phyloP scores from a whole-genome alignment of 1,140 invertebrate species.

The Propsilocerus akamusi region DNA sequence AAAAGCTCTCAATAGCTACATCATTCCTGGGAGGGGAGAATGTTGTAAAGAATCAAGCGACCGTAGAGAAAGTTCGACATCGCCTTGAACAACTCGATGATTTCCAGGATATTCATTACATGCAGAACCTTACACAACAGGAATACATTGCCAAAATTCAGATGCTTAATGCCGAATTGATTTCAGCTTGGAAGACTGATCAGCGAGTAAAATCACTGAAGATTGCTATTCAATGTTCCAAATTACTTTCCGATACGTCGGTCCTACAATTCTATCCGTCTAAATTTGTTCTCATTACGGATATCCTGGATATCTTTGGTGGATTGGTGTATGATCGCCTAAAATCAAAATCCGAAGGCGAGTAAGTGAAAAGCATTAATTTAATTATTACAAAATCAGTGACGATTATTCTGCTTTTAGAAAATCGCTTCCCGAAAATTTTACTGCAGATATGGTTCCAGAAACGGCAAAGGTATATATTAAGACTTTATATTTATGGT shows the following conservation, averaged over 20 bases:
- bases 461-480: constrained; percentile 82
- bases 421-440: constrained; percentile 39
- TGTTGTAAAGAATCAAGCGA: constrained; percentile 55
- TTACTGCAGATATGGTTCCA: constrained; percentile 56
- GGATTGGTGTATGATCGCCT: constrained; percentile 78
- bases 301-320: constrained; percentile 91
- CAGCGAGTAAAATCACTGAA: constrained; percentile 90
- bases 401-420: constrained; percentile 7
- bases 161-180: constrained; percentile 75
- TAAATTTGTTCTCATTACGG: constrained; percentile 91
- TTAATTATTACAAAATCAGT: no score
- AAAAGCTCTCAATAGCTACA: constrained; percentile 75
- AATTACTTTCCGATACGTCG: constrained; percentile 71
- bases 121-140: constrained; percentile 77
- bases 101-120: constrained; percentile 80
- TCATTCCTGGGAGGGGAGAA: constrained; percentile 67
- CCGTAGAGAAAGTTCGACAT: constrained; percentile 78
- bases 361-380: constrained; percentile 23
- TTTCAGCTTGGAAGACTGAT: constrained; percentile 80
- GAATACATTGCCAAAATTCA: constrained; percentile 80
- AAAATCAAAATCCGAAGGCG: constrained; percentile 53
- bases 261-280: constrained; percentile 92
- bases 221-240: constrained; percentile 92
- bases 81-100: constrained; percentile 86
- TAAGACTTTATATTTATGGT: no score